Conservation (phyloP, 1,140 invertebrate species). For the Sitobion miscanthi region DNA sequence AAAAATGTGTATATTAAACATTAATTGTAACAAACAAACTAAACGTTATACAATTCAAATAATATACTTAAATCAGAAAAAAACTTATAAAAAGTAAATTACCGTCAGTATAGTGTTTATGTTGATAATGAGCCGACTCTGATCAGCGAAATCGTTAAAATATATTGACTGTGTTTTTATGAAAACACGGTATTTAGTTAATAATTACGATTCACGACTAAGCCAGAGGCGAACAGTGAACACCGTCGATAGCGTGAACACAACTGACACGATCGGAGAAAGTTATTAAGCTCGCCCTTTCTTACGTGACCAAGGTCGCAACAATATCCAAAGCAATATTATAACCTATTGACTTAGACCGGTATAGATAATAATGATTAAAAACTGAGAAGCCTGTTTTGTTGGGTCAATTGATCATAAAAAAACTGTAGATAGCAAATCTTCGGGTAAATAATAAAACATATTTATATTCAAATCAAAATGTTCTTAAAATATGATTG, state of each 20-base stretch:
- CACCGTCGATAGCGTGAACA: slow-evolving; percentile 36
- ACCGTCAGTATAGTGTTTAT: slow-evolving; percentile 4
- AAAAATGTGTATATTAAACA: neutral
- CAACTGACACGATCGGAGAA: slow-evolving; percentile 43
- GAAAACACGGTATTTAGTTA: neutral
- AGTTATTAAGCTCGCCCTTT: slow-evolving; percentile 56
- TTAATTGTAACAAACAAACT: neutral
- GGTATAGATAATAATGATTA: slow-evolving; percentile 45
- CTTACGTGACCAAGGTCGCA: slow-evolving; percentile 53
- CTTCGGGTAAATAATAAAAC: slow-evolving; percentile 14
- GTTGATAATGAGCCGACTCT: neutral
- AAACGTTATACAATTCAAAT: neutral
- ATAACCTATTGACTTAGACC: slow-evolving; percentile 55
- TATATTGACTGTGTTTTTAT: neutral
- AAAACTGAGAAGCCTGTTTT: slow-evolving; percentile 37
- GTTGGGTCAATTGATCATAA: slow-evolving; percentile 42
- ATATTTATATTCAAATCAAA: neutral
- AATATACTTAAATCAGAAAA: neutral
- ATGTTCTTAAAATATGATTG: neutral
- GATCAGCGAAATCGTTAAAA: neutral
- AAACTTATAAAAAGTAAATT: neutral
- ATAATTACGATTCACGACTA: neutral
- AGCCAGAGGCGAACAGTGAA: slow-evolving; percentile 16
- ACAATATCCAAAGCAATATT: slow-evolving; percentile 33
- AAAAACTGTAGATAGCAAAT: neutral